phyloP scores from a whole-genome alignment of 2,113 vertebrate species.

The Saccopteryx leptura region DNA sequence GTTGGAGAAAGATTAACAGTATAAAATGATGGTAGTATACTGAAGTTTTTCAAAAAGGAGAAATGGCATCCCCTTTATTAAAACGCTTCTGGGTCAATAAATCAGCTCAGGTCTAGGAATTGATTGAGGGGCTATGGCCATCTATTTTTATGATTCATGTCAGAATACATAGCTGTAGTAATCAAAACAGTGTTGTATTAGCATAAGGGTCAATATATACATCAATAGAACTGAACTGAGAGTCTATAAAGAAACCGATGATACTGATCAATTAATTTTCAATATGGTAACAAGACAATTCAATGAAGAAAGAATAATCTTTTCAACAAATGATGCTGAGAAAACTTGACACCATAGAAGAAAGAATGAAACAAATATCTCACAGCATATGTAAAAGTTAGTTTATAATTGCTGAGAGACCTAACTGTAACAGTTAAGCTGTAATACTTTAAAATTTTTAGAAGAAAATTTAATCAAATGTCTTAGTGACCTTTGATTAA shows the following conservation, averaged over 20 bases:
- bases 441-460: background rate
- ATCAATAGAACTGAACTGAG: background rate
- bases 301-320: background rate
- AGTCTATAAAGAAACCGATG: background rate
- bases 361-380: conserved; percentile 27
- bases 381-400: background rate
- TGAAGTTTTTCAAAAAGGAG: background rate
- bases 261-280: background rate
- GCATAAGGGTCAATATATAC: background rate
- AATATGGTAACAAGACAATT: background rate
- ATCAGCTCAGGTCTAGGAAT: background rate
- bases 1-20: background rate
- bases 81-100: background rate
- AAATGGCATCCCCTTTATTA: background rate
- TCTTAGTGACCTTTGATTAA: background rate
- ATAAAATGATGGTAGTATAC: background rate
- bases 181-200: background rate
- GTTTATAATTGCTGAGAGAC: background rate
- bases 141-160: background rate
- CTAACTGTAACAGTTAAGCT: background rate
- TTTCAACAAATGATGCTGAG: background rate
- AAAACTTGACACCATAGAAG: background rate
- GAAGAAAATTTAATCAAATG: background rate
- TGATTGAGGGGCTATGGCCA: background rate
- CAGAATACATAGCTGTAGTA: background rate